Percentiles rank a stretch among this genome's conserved stretches.
phyloP scores from a whole-genome alignment of 2,113 vertebrate genomes.

The Hippocampus zosterae region DNA sequence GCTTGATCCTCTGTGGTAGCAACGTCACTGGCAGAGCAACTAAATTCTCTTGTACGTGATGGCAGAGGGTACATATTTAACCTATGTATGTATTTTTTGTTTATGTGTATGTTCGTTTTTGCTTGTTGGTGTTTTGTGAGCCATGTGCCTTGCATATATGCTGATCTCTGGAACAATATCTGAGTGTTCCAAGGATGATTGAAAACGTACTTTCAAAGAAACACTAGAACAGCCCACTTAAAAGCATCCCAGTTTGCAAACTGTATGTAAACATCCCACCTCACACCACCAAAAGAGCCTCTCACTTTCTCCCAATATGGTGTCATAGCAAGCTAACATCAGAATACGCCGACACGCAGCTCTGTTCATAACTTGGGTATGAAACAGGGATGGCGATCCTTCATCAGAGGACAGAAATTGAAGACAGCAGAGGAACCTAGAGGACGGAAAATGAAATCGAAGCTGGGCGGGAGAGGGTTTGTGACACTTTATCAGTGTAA shows the following conservation, averaged over 20 bases:
- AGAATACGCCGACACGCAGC: constrained; percentile 12
- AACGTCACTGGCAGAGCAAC: too few relatives aligned
- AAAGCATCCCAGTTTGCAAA: constrained; percentile 17
- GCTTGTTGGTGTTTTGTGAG: too few relatives aligned
- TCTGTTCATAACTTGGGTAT: neutral
- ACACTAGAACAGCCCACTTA: neutral
- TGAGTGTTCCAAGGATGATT: too few relatives aligned
- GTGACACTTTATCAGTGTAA: constrained; percentile 4
- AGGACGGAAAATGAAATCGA: constrained; percentile 7
- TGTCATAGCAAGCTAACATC: neutral
- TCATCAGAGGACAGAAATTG: neutral
- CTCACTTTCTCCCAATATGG: constrained; percentile 46
- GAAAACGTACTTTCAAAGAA: too few relatives aligned
- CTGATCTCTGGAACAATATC: too few relatives aligned
- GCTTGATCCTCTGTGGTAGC: too few relatives aligned
- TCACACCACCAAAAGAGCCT: too few relatives aligned
- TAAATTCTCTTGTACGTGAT: too few relatives aligned
- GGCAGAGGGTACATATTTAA: too few relatives aligned
- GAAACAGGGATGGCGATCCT: constrained; percentile 1
- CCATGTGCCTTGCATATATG: too few relatives aligned
- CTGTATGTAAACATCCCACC: constrained; percentile 37
- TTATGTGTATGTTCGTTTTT: too few relatives aligned
- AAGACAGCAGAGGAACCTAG: neutral
- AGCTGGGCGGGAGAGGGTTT: neutral
- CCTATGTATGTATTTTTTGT: too few relatives aligned